Percentiles rank a stretch among this genome's conserved stretches.
These are phyloP conservation scores for Ochropacha duplaris DNA, from an alignment of 2,888 invertebrate species.

Conservation along the genomic window DNA sequence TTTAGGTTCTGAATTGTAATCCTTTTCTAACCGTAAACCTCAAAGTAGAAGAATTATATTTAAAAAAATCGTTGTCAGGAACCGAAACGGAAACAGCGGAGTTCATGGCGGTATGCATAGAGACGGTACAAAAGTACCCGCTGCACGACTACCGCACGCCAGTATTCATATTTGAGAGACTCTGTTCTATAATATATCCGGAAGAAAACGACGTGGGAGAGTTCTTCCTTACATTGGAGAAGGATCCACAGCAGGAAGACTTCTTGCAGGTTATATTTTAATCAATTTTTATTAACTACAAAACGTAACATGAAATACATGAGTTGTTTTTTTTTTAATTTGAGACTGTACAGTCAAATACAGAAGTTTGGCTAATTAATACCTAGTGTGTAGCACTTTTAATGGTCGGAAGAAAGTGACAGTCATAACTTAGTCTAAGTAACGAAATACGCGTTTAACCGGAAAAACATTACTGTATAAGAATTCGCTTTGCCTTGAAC, in stretches of 20 bases:
- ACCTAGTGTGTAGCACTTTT: too few relatives aligned
- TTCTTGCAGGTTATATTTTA: slow-evolving; percentile 89
- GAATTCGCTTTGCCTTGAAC: not conserved
- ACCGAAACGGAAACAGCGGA: slow-evolving; percentile 98
- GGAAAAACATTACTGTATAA: too few relatives aligned
- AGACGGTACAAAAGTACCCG: slow-evolving; percentile 96
- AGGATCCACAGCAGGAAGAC: slow-evolving; percentile 99
- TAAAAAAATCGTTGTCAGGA: slow-evolving; percentile 73
- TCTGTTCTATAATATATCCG: slow-evolving; percentile 98
- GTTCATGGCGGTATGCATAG: slow-evolving; percentile 98
- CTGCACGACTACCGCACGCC: slow-evolving; percentile 97
- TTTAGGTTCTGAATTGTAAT: too few relatives aligned
- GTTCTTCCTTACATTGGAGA: slow-evolving; percentile 97
- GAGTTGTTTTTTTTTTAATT: too few relatives aligned
- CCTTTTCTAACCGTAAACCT: not conserved
- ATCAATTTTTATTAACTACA: too few relatives aligned
- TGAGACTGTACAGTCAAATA: too few relatives aligned
- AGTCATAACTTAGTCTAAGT: too few relatives aligned
- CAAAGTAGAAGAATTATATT: not conserved
- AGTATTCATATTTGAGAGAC: slow-evolving; percentile 97
- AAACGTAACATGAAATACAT: too few relatives aligned
- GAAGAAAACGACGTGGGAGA: slow-evolving; percentile 98
- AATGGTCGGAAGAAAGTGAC: too few relatives aligned
- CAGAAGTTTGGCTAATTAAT: too few relatives aligned
- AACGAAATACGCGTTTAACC: too few relatives aligned